Evolutionary conservation across 2,888 invertebrate species (phyloP).

Genomic region (Cephus sareptanus): DNA sequence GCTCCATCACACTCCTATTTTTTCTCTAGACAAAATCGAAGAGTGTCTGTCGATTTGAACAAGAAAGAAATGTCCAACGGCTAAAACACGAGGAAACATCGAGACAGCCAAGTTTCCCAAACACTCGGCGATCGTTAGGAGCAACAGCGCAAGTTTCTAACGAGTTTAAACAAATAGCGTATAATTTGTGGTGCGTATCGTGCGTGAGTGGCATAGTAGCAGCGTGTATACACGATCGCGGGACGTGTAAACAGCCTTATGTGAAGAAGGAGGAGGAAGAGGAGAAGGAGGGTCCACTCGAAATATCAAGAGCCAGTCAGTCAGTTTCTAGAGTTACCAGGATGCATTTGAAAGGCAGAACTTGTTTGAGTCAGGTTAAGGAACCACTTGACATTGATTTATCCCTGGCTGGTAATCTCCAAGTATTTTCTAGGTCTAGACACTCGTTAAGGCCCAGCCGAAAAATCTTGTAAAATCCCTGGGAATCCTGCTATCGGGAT

Average conservation of each 20-base stretch:
- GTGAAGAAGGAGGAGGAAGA: not conserved
- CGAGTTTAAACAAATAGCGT: constrained; percentile 44
- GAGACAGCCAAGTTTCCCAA: not conserved
- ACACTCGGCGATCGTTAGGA: constrained; percentile 2
- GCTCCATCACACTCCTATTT: not conserved
- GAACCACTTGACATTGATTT: constrained; percentile 55
- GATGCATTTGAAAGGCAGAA: constrained; percentile 31
- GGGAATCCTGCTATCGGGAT: not conserved
- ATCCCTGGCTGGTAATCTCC: constrained; percentile 39
- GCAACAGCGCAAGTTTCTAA: constrained; percentile 16
- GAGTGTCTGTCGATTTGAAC: not conserved
- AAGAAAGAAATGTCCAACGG: not conserved
- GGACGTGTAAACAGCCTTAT: constrained; percentile 50
- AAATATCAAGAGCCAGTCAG: constrained; percentile 51
- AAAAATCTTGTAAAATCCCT: not conserved
- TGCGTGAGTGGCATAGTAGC: constrained; percentile 24
- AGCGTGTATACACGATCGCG: constrained; percentile 44
- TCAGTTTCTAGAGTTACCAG: constrained; percentile 42
- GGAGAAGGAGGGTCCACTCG: constrained; percentile 46
- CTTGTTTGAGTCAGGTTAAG: constrained; percentile 42
- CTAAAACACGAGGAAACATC: not conserved
- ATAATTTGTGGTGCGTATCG: constrained; percentile 32
- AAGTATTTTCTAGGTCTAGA: constrained; percentile 33
- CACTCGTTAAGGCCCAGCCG: not conserved
- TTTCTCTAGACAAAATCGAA: not conserved